Evolutionary conservation across 2,888 invertebrate species (phyloP).

Genomic region (Eristalis pertinax): DNA sequence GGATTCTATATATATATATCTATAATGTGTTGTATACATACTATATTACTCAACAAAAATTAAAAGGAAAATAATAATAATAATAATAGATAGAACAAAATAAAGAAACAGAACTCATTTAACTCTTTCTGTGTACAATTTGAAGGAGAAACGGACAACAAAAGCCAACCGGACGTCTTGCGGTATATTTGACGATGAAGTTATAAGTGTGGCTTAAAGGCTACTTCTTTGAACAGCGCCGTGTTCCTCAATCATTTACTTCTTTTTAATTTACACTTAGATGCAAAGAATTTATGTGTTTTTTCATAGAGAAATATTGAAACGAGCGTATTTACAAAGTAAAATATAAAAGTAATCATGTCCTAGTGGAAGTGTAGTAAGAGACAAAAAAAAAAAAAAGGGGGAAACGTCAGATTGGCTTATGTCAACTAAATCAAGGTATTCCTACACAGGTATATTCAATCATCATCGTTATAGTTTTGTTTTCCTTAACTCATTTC

Average conservation of each 20-base stretch:
- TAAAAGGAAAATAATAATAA: neutral
- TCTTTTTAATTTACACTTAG: neutral
- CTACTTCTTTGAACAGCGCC: slow-evolving; percentile 1
- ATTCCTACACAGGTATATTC: slow-evolving; percentile 30
- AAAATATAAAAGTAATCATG: slow-evolving; percentile 22
- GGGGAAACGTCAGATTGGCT: neutral
- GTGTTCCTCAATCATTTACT: neutral
- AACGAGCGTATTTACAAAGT: slow-evolving; percentile 52
- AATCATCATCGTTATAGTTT: neutral
- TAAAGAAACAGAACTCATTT: slow-evolving; percentile 54
- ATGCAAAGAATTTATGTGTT: slow-evolving; percentile 1
- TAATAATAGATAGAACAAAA: neutral
- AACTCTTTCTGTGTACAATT: slow-evolving; percentile 50
- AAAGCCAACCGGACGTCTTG: slow-evolving; percentile 12
- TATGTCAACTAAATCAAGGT: slow-evolving; percentile 33
- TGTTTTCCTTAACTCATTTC: neutral
- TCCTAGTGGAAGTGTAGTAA: neutral
- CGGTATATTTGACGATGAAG: neutral
- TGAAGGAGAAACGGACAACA: slow-evolving; percentile 33
- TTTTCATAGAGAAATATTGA: slow-evolving; percentile 10
- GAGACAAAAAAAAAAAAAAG: neutral
- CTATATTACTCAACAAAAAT: slow-evolving; percentile 61
- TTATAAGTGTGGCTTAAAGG: slow-evolving; percentile 24
- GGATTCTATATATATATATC: slow-evolving; percentile 24
- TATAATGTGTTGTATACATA: slow-evolving; percentile 38